Base-by-base conservation (phyloP, 1,140 invertebrate genomes). In the Brachionus plicatilis region DNA sequence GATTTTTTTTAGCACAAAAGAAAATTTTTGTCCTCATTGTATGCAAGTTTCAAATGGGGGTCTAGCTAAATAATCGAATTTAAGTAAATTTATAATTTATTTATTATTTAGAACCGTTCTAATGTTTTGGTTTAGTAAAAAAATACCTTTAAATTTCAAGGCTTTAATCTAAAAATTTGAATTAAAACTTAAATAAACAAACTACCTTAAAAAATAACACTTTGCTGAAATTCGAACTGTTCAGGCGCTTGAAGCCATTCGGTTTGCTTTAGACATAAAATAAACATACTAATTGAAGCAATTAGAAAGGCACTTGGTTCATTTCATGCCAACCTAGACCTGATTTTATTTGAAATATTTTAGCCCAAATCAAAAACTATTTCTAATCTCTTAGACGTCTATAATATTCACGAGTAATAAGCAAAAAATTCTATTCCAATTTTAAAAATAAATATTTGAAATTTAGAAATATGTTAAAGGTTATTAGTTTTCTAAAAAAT, bases 381-480 rank as follows among this genome's bases (percentile, higher is more conserved):
- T 68, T 68, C 27, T 68, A 68, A 68, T 68, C 66, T 9, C 33
- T 68, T 41, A 68, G 1, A 68, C 24, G 66, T 33, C 66, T 33
- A 68, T 37, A 68, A 29, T 12, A 29, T 41, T 68, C 66, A 68
- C 33, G 66, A 37, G n/a, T 68, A 68, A 33, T 9, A 68, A 68
- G 33, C 9, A 33, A 33, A 68, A 33, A 33, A 33, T 68, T 68
- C 14, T 33, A 29, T 68, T 41, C 33, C n/a, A 68, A 68, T 68
- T 68, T 68, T 68, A 33, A 68, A 68, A 68, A 68, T 68, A 68
- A 68, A 68, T 68, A 68, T 68, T 68, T n/a, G 12, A 33, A 47
- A 33, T 68, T 68, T 68, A 33, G 66, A 33, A 68, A 24, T 33
- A 41, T 60, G 53, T 60, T 6, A 60, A 60, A 60, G 53, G 53